Conservation (phyloP, 2,113 vertebrate species). For the Protobothrops mucrosquamatus region DNA sequence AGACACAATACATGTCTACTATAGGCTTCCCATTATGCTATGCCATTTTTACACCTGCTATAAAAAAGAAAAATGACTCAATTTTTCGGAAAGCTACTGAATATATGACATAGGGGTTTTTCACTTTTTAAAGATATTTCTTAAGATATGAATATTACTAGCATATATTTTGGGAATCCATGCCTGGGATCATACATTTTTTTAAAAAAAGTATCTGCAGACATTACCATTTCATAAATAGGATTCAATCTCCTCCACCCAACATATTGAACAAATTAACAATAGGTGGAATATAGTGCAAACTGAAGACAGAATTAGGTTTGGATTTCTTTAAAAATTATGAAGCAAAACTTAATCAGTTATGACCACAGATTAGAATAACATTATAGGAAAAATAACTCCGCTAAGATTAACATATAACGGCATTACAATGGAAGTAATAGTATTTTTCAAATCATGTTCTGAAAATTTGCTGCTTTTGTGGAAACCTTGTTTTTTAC, state of each 20-base stretch:
- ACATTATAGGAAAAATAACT: background rate
- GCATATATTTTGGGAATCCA: background rate
- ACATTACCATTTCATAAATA: background rate
- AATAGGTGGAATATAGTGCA: background rate
- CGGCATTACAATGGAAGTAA: background rate
- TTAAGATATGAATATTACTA: background rate
- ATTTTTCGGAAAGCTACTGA: background rate
- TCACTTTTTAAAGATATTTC: background rate
- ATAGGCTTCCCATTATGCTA: no score
- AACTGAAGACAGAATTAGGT: background rate
- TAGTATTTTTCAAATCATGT: background rate
- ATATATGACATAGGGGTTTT: background rate
- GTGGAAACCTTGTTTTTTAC: background rate
- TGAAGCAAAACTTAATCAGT: background rate
- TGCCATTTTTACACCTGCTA: background rate
- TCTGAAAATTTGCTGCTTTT: background rate
- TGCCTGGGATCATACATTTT: background rate
- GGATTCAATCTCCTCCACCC: no score
- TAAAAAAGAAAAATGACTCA: background rate
- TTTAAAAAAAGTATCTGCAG: background rate
- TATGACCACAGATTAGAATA: background rate
- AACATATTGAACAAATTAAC: background rate
- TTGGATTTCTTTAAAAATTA: background rate
- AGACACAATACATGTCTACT: background rate
- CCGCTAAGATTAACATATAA: background rate